Evolutionary conservation across 2,888 invertebrate genomes (phyloP).

Genomic region (Elaeidobius kamerunicus): DNA sequence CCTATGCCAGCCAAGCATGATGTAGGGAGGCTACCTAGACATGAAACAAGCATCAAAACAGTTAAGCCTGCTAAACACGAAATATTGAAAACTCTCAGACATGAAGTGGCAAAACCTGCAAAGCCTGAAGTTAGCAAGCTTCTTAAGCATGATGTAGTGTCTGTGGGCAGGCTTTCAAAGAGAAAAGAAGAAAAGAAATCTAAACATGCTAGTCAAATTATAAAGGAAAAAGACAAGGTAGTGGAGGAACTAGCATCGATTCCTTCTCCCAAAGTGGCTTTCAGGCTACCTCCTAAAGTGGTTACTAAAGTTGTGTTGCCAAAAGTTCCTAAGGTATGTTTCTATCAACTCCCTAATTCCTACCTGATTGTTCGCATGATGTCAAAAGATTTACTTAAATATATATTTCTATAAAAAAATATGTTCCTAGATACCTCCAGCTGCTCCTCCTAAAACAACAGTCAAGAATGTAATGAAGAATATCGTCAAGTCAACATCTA

Average conservation of each 20-base stretch:
- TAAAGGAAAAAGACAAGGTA: constrained; percentile 10
- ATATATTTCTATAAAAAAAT: too few species aligned
- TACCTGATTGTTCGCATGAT: too few species aligned
- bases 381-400: too few species aligned
- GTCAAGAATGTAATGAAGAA: constrained; percentile 8
- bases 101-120: constrained; percentile 8
- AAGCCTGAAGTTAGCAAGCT: too few species aligned
- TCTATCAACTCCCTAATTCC: too few species aligned
- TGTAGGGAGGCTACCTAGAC: constrained; percentile 2
- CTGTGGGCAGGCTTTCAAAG: constrained; percentile 16
- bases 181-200: constrained; percentile 28
- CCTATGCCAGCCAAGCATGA: constrained; percentile 19
- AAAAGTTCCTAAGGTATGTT: too few species aligned
- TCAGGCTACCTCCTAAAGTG: constrained; percentile 2
- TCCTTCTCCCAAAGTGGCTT: background rate
- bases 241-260: constrained; percentile 5
- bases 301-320: constrained; percentile 11
- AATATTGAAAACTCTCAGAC: constrained; percentile 3
- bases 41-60: background rate
- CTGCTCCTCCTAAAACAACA: background rate
- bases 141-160: too few species aligned
- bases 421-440: constrained; percentile 3
- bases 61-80: constrained; percentile 21
- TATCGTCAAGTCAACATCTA: background rate
- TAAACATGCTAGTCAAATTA: constrained; percentile 12